Base-by-base conservation (phyloP, 1,140 invertebrate species). In the Megalopta genalis region DNA sequence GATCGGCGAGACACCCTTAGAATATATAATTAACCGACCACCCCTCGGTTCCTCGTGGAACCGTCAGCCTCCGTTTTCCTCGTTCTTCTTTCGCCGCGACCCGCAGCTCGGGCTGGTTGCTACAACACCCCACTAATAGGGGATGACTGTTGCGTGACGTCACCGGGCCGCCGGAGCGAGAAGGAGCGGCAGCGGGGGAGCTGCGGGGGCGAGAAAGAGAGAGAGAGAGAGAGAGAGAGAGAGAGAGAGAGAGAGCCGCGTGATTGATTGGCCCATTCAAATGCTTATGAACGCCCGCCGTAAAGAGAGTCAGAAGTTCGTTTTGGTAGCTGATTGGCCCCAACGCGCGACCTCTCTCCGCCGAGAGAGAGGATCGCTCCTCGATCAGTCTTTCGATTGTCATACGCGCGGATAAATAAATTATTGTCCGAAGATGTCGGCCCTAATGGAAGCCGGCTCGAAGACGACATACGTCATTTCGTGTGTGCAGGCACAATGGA, bases 11-110 rank as follows among this genome's bases (percentile, higher is more conserved):
- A 92, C 90, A 90, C 91, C 92, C 90, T 91, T 89, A 84, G 92
- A 93, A 93, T 93, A 93, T 92, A 92, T 93, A 93, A 93, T 93
- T 93, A n/a, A 93, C 86, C 77, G 68, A 83, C 72, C n/a, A n/a
- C 81, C 78, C 77, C 76, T 81, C 72, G 77, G 39, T 62, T n/a
- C n/a, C n/a, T n/a, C n/a, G n/a, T 78, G 72, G 73, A 59, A 64
- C 59, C 57, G 79, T 71, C 79, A 37, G 25, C 52, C 37, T 32
- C 46, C 67, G 67, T 42, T 21, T 77, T 76, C 63, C 81, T 74
- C 68, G 39, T 59, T 64, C 46, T 59, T 64, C 46, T 52, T 73
- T 70, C 72, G 54, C 52, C 37, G 54, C 69, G 79, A 73, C 74
- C 71, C 75, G 83, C 71, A 73, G 66, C 27, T 71, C 73, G 82